phyloP scores from a whole-genome alignment of 2,113 vertebrate species.

The Cyanistes caeruleus region DNA sequence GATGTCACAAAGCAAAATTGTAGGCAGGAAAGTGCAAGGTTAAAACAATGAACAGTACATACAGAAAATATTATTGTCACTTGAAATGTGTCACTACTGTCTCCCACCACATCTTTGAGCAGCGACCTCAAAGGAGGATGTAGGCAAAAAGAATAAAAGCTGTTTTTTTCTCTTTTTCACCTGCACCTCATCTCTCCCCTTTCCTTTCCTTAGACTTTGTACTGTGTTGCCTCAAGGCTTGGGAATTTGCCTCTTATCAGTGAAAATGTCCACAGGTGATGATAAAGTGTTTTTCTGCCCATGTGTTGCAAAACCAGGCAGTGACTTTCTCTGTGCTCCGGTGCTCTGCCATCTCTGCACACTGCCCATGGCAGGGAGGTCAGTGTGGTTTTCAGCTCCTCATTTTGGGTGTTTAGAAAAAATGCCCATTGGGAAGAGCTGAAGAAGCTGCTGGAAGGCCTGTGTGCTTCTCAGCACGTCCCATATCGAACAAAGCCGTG shows the following conservation, averaged over 20 bases:
- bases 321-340: neutral
- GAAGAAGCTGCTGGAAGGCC: neutral
- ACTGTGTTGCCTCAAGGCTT: fast-evolving
- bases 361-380: neutral
- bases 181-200: neutral
- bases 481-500: fast-evolving
- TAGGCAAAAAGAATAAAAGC: neutral
- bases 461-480: neutral
- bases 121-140: neutral
- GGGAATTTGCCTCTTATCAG: neutral
- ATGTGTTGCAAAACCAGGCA: neutral
- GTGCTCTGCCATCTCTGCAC: neutral
- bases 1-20: neutral
- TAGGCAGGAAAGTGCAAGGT: neutral
- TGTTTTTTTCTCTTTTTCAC: neutral
- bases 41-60: neutral
- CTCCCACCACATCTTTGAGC: neutral
- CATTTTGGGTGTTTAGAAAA: neutral
- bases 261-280: neutral
- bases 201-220: neutral
- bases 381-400: neutral
- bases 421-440: neutral
- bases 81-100: neutral
- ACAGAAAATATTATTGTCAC: neutral
- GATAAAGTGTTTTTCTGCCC: neutral